Percentiles rank a stretch among this genome's conserved stretches.
Conservation (phyloP, 2,797 vertebrate species). For the Tachyglossus aculeatus region DNA sequence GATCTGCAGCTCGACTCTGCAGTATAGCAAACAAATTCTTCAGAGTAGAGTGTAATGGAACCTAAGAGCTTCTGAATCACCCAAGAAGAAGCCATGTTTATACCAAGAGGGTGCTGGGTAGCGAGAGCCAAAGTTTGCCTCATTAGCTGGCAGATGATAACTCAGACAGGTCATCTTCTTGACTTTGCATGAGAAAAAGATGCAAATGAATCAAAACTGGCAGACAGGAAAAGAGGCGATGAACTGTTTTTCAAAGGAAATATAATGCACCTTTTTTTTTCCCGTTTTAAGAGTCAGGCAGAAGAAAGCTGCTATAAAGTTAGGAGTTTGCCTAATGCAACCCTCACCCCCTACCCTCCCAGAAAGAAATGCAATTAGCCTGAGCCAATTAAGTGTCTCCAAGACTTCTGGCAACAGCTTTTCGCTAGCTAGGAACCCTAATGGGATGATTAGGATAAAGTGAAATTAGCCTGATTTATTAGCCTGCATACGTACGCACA, state of each 20-base stretch:
- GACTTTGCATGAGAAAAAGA: slow-evolving; percentile 21
- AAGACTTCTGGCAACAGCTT: slow-evolving; percentile 68
- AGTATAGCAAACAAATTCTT: background rate
- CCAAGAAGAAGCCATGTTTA: background rate
- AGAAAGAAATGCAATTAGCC: slow-evolving; percentile 74
- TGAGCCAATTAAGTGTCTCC: slow-evolving; percentile 73
- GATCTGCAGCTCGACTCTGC: too few relatives aligned
- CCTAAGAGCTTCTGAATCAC: slow-evolving; percentile 55
- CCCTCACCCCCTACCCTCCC: too few relatives aligned
- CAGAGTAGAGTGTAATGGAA: slow-evolving; percentile 43
- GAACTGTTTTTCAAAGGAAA: background rate
- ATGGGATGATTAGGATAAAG: slow-evolving; percentile 74
- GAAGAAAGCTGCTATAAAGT: slow-evolving; percentile 54
- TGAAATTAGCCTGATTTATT: slow-evolving; percentile 73
- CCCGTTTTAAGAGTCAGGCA: slow-evolving; percentile 39
- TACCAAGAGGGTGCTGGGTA: slow-evolving; percentile 24
- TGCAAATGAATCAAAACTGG: slow-evolving; percentile 19
- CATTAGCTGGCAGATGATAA: slow-evolving; percentile 37
- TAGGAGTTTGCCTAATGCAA: slow-evolving; percentile 67
- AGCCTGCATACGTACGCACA: slow-evolving; percentile 24
- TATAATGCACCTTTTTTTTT: too few relatives aligned
- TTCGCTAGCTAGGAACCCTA: slow-evolving; percentile 70
- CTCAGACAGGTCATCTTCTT: slow-evolving; percentile 15
- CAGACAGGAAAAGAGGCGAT: slow-evolving; percentile 12
- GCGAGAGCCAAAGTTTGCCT: slow-evolving; percentile 51